Conservation (phyloP, 2,888 invertebrate species). For the Tachina grossa region DNA sequence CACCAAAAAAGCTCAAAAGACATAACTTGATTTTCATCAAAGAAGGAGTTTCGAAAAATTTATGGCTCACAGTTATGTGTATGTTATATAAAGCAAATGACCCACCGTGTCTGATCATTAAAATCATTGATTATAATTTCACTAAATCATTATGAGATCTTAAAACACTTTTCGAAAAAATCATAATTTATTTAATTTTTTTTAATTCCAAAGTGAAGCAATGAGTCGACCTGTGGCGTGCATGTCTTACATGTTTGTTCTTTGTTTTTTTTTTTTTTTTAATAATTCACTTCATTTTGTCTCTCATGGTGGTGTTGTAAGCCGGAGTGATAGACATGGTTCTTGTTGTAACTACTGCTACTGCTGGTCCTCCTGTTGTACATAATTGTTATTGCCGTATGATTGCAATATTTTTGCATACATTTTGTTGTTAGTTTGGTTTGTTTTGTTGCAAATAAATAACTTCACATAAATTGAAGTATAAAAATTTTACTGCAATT, state of each 20-base stretch:
- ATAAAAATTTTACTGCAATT: slow-evolving; percentile 8
- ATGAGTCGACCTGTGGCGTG: neutral
- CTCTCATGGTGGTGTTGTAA: slow-evolving; percentile 55
- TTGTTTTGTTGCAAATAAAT: neutral
- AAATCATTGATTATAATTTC: no score
- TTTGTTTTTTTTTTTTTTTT: no score
- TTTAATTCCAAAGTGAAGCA: neutral
- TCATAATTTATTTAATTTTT: neutral
- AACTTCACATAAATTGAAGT: slow-evolving; percentile 10
- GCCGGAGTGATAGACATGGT: slow-evolving; percentile 45
- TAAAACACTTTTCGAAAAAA: neutral
- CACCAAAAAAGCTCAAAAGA: no score
- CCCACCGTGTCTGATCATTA: no score
- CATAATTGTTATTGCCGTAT: slow-evolving; percentile 32
- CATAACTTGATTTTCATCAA: no score
- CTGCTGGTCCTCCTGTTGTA: slow-evolving; percentile 28
- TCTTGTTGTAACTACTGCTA: slow-evolving; percentile 50
- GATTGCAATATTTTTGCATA: slow-evolving; percentile 63
- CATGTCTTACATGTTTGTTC: neutral
- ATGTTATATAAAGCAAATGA: no score
- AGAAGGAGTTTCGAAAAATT: no score
- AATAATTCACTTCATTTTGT: neutral
- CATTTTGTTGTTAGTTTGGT: slow-evolving; percentile 22
- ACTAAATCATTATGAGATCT: no score
- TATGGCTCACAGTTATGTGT: no score